Percentiles rank a stretch among this genome's conserved stretches.
phyloP scores from a whole-genome alignment of 2,113 vertebrate species.

The Murina feae region DNA sequence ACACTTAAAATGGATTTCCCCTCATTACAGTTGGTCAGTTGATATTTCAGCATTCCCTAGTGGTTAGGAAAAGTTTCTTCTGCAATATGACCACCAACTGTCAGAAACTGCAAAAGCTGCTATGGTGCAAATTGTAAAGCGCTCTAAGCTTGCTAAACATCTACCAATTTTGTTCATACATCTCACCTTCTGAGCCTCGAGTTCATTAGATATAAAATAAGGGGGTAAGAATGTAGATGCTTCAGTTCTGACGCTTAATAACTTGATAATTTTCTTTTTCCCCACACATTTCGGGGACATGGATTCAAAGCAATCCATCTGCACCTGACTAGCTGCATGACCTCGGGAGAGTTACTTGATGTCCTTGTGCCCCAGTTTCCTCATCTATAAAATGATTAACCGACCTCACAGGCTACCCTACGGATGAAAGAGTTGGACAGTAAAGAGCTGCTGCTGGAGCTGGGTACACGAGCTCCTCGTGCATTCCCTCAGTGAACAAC shows the following conservation, averaged over 20 bases:
- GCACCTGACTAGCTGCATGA: not conserved
- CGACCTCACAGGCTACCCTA: not conserved
- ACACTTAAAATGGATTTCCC: not conserved
- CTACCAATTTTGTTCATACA: not conserved
- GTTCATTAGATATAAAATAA: not conserved
- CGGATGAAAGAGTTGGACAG: not conserved
- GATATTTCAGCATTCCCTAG: slow-evolving; percentile 16
- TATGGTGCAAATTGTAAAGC: not conserved
- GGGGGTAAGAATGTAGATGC: not conserved
- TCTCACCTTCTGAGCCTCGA: not conserved
- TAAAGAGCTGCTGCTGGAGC: not conserved
- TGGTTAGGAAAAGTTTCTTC: not conserved
- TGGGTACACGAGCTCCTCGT: not conserved
- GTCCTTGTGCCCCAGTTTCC: not conserved
- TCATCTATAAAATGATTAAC: not conserved
- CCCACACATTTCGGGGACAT: not conserved
- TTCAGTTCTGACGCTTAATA: not conserved
- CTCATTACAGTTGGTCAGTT: not conserved
- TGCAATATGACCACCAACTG: not conserved
- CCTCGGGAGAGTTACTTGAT: not conserved
- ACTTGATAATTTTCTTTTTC: not conserved
- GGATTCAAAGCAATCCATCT: not conserved
- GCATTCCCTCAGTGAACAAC: not conserved
- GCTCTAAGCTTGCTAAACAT: not conserved
- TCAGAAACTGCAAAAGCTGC: not conserved